These are phyloP conservation scores for Sebastes minor DNA, from an alignment of 2,797 vertebrate species.

Conservation along the genomic window DNA sequence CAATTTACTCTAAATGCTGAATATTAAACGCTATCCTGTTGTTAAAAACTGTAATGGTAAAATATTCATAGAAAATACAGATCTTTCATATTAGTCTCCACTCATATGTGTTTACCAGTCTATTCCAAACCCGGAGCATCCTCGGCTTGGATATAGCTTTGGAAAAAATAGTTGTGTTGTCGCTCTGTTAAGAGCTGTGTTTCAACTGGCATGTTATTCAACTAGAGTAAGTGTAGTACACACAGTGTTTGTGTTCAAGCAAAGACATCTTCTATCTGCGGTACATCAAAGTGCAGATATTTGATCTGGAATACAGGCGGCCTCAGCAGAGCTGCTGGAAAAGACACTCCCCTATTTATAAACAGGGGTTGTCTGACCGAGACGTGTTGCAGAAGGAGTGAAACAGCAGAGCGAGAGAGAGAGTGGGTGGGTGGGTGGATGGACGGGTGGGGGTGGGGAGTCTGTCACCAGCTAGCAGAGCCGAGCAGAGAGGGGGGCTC, in stretches of 20 bases:
- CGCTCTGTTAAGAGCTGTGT: background rate
- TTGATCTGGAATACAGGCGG: conserved; percentile 72
- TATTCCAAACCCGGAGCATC: background rate
- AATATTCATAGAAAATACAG: background rate
- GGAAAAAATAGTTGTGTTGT: background rate
- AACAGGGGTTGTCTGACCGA: conserved; percentile 71
- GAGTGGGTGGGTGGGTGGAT: conserved; percentile 8
- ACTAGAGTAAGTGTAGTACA: background rate
- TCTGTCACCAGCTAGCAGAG: conserved; percentile 45
- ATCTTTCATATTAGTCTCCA: background rate
- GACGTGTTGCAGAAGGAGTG: conserved; percentile 59
- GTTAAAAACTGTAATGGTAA: no score
- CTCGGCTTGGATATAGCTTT: background rate
- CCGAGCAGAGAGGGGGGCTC: conserved; percentile 49
- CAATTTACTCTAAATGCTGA: background rate
- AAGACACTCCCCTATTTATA: conserved; percentile 83
- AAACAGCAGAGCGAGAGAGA: conserved; percentile 36
- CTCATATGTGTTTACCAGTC: background rate
- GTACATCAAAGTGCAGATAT: conserved; percentile 75
- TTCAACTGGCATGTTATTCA: conserved; percentile 11
- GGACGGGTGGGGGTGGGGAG: conserved; percentile 56
- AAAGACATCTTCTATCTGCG: conserved; percentile 52
- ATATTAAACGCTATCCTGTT: background rate
- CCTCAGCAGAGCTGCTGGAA: conserved; percentile 69
- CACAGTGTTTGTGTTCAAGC: conserved; percentile 41